Evolutionary conservation across 2,113 vertebrate species (phyloP), one percentile per base, ranked within the genome.

Genomic region (Eudyptes chrysolophus): DNA sequence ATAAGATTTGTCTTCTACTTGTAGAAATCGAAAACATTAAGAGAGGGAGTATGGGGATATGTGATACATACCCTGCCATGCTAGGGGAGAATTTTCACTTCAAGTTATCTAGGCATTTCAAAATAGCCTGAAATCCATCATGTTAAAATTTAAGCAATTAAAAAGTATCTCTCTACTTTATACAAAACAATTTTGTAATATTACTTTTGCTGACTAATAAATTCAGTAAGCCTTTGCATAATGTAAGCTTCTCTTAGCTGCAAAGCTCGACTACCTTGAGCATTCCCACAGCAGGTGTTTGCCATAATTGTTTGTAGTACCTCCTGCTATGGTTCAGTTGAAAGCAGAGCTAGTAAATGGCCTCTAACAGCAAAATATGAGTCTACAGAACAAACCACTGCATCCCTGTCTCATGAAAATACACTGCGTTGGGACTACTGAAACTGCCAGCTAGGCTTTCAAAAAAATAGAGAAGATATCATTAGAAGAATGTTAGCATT

Each of bases 301-400:
- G 68, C 38, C 82, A 11, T 52, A 94, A 96, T 87, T 93, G 72
- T 90, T 81, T 92, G 66, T 32, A 91, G 61, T 62, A 79, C 72
- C 75, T 91, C 82, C 85, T 92, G 83, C 87, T 79, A 80, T 10
- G 51, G 97, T 55, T 93, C 94, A 92, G 42, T 16, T 90, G 69
- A 97, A 97, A 97, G 90, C 34, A 94, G 94, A 96, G 69, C 32
- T 85, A 21, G 3, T 82, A 94, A 94, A 70, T 24, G 61, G 55
- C 79, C 75, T 84, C 80, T 84, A 83, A 76, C 26, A 88, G 85
- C 75, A 94, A 96, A 96, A 89, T 22, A 13, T 16, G 62, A 90
- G 22, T 38, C 36, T 88, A 60, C 79, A 88, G 60, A 85, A 46
- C 36, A 94, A 92, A 68, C 19, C 49, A 69, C 22, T 89, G 76